phyloP scores from a whole-genome alignment of 2,113 vertebrate species.

The Theristicus caerulescens region DNA sequence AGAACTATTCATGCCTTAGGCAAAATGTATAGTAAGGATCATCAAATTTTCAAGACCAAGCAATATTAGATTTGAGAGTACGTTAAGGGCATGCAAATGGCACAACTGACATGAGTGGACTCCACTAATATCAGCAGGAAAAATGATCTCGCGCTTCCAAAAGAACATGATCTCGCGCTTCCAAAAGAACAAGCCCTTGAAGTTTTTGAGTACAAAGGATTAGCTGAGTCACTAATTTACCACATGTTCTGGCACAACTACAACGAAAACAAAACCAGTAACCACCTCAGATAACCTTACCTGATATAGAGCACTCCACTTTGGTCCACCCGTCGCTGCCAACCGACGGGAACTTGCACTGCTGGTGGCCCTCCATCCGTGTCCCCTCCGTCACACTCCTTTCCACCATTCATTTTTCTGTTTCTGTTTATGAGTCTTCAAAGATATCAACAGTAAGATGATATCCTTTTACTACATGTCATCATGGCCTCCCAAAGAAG shows the following conservation, averaged over 20 bases:
- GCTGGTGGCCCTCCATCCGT: slow-evolving; percentile 84
- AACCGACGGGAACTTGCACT: slow-evolving; percentile 96
- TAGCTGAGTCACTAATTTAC: accelerated
- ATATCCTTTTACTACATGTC: slow-evolving; percentile 81
- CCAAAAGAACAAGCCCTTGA: neutral
- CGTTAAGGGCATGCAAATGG: neutral
- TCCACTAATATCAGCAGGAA: neutral
- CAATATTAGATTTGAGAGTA: neutral
- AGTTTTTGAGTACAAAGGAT: accelerated
- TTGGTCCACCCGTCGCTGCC: slow-evolving; percentile 92
- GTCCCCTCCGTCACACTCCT: slow-evolving; percentile 91
- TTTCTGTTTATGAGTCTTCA: slow-evolving; percentile 85
- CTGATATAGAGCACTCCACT: slow-evolving; percentile 90
- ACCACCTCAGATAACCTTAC: slow-evolving; percentile 66
- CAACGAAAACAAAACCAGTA: accelerated
- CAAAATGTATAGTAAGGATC: neutral
- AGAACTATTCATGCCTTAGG: neutral
- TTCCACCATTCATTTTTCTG: slow-evolving; percentile 99
- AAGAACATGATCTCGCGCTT: accelerated
- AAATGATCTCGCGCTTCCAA: accelerated
- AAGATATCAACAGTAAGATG: slow-evolving; percentile 91
- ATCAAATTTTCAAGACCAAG: neutral
- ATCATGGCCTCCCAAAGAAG: slow-evolving; percentile 83
- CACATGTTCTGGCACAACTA: accelerated
- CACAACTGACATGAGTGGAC: neutral